Base-by-base conservation (phyloP, 2,888 invertebrate genomes). In the Polyploca ridens region DNA sequence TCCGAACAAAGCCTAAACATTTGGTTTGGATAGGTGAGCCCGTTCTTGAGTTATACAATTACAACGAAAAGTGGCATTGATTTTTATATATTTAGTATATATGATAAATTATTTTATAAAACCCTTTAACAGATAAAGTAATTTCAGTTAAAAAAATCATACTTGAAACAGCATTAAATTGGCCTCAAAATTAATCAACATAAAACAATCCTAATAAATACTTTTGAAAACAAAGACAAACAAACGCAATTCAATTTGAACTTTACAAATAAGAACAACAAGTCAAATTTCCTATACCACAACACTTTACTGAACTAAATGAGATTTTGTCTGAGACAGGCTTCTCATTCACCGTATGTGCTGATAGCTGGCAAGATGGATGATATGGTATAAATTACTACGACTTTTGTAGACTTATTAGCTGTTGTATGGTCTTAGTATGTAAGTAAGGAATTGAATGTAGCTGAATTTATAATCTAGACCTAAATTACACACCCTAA, bases 161-260 rank as follows among this genome's bases (percentile, higher is more conserved):
- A 11, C 41, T 8, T 0, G 10, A 41, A 41, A 41, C 10, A 41
- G 41, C 10, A 41, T 38, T 38, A 38, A 38, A 38, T 38, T 38
- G 38, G 38, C 38, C 54, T 54, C 54, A 54, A 16, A 19, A 54
- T 54, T 54, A 54, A 54, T 54, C 54, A 19, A 19, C 54, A 54
- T 54, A 54, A 54, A 54, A 54, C 54, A 54, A 19, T 2, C 19
- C 7, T 19, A 54, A 19, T 54, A 54, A 49, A 49, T 54, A 54
- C 54, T n/a, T 19, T 19, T n/a, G 19, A 54, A 54, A 19, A 54
- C 54, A 54, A 54, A 54, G 19, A 54, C 19, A 54, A 54, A 54
- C 54, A 54, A 54, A 10, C 16, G 19, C 19, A 54, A 54, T 19
- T 16, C 19, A 54, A 54, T 10, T 19, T 10, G 16, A 54, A 54